phyloP scores from a whole-genome alignment of 2,888 invertebrate genomes.

The Torymus auratus region DNA sequence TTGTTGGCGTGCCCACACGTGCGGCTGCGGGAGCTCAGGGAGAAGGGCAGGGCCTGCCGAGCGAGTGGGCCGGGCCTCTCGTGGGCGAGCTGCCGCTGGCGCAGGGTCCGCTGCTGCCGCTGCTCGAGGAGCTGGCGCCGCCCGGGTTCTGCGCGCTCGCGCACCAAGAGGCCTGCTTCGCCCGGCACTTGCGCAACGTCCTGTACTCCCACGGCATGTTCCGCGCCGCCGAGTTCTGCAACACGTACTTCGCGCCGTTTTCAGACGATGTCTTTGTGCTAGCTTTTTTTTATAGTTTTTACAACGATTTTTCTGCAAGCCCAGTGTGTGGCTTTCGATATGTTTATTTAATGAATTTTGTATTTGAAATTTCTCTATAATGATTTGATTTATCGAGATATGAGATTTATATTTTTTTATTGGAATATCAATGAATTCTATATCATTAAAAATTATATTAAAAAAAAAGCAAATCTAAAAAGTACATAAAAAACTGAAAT shows the following conservation, averaged over 20 bases:
- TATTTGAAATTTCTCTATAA: too few relatives aligned
- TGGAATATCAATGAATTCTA: too few relatives aligned
- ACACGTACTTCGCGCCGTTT: conserved; percentile 14
- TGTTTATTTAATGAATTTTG: too few relatives aligned
- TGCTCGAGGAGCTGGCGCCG: not conserved
- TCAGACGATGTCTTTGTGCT: too few relatives aligned
- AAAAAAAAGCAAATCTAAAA: too few relatives aligned
- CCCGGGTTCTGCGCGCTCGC: not conserved
- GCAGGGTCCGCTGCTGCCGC: conserved; percentile 1
- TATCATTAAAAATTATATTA: too few relatives aligned
- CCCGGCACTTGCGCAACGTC: conserved; percentile 51
- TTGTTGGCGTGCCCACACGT: too few relatives aligned
- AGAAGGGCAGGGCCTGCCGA: conserved; percentile 49
- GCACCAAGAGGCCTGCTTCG: conserved; percentile 52
- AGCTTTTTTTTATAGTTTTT: not conserved
- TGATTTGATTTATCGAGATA: too few relatives aligned
- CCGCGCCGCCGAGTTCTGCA: conserved; percentile 50
- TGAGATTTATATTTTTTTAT: too few relatives aligned
- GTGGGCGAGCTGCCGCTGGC: conserved; percentile 28
- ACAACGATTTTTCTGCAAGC: not conserved
- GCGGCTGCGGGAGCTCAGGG: not conserved
- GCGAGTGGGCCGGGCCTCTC: conserved; percentile 51
- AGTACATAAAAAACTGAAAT: too few relatives aligned
- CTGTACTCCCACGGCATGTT: conserved; percentile 50
- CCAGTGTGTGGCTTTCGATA: too few relatives aligned